Percentiles rank a stretch among this genome's conserved stretches.
Conservation (phyloP, 2,797 vertebrate species). For the Nasua narica region DNA sequence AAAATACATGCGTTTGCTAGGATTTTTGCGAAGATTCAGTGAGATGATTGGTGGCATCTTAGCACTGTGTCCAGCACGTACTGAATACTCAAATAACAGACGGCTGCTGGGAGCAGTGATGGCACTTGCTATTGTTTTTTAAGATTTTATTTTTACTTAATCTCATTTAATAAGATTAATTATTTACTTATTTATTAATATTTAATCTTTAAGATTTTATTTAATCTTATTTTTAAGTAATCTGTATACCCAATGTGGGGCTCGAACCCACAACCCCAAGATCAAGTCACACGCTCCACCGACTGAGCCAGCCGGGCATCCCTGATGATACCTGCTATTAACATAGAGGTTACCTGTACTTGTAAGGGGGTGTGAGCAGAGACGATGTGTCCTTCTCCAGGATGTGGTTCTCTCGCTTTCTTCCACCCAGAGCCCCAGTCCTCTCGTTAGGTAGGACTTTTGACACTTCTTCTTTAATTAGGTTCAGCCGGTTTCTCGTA, state of each 20-base stretch:
- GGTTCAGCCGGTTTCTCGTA: conserved; percentile 90
- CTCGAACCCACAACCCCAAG: background rate
- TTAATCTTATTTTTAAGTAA: no score
- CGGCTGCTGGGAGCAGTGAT: background rate
- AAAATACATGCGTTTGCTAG: background rate
- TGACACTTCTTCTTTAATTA: conserved; percentile 64
- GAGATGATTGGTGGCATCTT: background rate
- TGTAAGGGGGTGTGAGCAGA: background rate
- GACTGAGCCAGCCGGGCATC: background rate
- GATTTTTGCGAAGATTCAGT: background rate
- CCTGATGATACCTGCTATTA: background rate
- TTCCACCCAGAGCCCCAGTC: background rate
- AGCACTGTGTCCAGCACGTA: no score
- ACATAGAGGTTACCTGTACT: background rate
- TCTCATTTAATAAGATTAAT: no score
- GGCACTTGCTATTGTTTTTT: no score
- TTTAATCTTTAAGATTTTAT: no score
- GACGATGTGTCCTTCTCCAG: background rate
- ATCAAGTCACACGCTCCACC: background rate
- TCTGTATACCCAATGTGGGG: background rate
- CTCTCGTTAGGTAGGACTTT: background rate
- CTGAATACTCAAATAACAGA: background rate
- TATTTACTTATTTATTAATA: no score
- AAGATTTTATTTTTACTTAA: no score
- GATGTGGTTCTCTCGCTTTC: background rate